Evolutionary conservation across 2,888 invertebrate species (phyloP).

Genomic region (Elysia crispata): DNA sequence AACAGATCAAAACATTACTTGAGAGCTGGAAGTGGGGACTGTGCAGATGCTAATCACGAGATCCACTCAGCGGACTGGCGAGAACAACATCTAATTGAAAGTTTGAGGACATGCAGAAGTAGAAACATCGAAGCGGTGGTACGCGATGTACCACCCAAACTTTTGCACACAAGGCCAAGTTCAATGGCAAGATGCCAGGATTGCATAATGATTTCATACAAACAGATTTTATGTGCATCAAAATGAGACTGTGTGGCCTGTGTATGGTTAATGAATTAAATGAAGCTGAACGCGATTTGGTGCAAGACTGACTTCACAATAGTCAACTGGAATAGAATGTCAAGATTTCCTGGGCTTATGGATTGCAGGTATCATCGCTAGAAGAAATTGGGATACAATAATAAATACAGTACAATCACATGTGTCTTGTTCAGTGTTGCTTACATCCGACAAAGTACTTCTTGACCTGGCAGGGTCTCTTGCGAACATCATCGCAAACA

Average conservation of each 20-base stretch:
- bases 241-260: not conserved
- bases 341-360: conserved; percentile 2
- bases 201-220: not conserved
- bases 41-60: conserved; percentile 14
- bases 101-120: conserved; percentile 16
- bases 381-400: not conserved
- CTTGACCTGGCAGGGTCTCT: not conserved
- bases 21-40: conserved; percentile 23
- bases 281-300: conserved; percentile 16
- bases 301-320: not conserved
- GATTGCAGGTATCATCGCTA: not conserved
- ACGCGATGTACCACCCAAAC: not conserved
- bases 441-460: conserved; percentile 3
- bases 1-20: not conserved
- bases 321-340: conserved; percentile 6
- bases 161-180: conserved; percentile 2
- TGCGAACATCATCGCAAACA: conserved; percentile 3
- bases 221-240: not conserved
- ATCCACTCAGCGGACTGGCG: conserved; percentile 18
- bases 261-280: conserved; percentile 6
- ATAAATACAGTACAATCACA: not conserved
- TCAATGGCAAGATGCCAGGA: not conserved
- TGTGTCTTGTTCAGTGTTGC: conserved; percentile 10
- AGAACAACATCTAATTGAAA: conserved; percentile 2
- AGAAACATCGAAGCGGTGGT: not conserved